Evolutionary conservation across 2,113 vertebrate species (phyloP), one percentile per base, ranked within the genome.

Genomic region (Plestiodon gilberti): DNA sequence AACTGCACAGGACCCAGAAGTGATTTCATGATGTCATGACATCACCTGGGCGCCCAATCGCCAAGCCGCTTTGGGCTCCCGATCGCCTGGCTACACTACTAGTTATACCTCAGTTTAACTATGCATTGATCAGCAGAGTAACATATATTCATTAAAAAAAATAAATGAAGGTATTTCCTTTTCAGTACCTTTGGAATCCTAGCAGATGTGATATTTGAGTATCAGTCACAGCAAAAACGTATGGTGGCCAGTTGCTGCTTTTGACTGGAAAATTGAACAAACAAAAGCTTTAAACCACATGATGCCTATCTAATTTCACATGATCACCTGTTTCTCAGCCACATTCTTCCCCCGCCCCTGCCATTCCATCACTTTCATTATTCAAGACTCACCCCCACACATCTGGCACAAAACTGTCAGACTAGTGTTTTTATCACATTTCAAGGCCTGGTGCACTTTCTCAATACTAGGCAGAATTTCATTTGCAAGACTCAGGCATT

Each of bases 71-170:
- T n/a, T n/a, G n/a, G n/a, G n/a, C n/a, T n/a, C n/a, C n/a, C n/a
- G n/a, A n/a, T n/a, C n/a, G n/a, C n/a, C n/a, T n/a, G n/a, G n/a
- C n/a, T n/a, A n/a, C n/a, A n/a, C n/a, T n/a, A n/a, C 30, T 64
- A 84, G 74, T 85, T 70, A 86, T 48, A 87, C 88, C 62, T 84
- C 78, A 65, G 20, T 76, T 62, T 88, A 88, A 76, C 5, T 79
- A 62, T 79, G 22, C 33, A 28, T 20, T 62, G n/a, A 61, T 62
- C 35, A 40, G 38, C 5, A 40, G 18, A 62, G n/a, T 35, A 5
- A 52, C 43, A 30, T 30, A 28, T 28, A 65, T 65, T 65, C 25
- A 28, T 64, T 64, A 20, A 64, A 9, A 25, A 64, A 64, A 23
- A 2, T 1, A 25, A 64, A 64, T 15, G 78, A 18, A 65, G 80